A percentile compares a stretch with the other conserved stretches of the same genome.
These are phyloP conservation scores for Burhinus oedicnemus DNA, from an alignment of 2,113 vertebrate genomes.

Conservation along the genomic window DNA sequence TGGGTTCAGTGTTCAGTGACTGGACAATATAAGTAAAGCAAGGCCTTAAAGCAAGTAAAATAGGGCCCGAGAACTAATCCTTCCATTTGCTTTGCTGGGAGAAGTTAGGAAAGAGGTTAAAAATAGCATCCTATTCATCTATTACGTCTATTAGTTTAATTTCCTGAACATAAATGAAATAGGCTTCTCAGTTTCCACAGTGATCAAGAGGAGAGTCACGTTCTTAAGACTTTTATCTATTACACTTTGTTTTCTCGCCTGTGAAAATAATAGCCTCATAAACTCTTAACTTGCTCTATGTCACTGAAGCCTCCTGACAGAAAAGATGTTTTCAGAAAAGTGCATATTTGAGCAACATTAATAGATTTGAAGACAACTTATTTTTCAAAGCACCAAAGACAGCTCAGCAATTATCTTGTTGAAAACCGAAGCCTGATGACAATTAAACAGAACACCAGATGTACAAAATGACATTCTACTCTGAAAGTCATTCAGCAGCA, in stretches of 20 bases:
- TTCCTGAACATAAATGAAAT: background rate
- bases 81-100: background rate
- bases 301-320: conserved; percentile 7
- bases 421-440: conserved; percentile 14
- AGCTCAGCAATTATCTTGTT: conserved; percentile 41
- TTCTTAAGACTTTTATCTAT: background rate
- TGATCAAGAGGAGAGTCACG: background rate
- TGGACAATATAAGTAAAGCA: background rate
- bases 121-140: background rate
- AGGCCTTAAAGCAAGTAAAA: background rate
- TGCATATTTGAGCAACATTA: background rate
- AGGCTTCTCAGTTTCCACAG: background rate
- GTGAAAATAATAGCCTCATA: background rate
- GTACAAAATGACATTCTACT: conserved; percentile 3
- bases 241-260: background rate
- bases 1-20: background rate
- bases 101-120: background rate
- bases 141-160: background rate
- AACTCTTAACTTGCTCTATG: background rate
- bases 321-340: background rate
- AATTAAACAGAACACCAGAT: conserved; percentile 31
- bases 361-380: conserved; percentile 40
- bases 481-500: conserved; percentile 7
- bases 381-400: conserved; percentile 43
- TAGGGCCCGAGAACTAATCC: background rate